Conservation (phyloP, 1,140 invertebrate genomes). For the Drosophila simulans region DNA sequence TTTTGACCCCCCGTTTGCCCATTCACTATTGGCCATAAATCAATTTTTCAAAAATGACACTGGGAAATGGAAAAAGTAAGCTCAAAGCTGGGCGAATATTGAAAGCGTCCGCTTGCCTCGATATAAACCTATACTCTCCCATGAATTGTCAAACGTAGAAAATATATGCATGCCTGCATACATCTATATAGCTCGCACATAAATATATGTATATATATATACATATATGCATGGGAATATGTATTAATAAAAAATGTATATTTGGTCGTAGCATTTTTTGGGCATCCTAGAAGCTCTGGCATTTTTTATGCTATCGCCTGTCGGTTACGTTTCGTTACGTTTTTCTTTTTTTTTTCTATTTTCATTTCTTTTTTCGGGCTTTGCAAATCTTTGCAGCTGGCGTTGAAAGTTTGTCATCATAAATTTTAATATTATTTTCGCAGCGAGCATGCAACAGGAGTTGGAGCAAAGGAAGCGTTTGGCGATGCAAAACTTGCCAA, state of each 20-base stretch:
- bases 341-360: not conserved
- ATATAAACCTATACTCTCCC: constrained; percentile 46
- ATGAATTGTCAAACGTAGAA: constrained; percentile 33
- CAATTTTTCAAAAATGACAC: constrained; percentile 83
- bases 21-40: constrained; percentile 78
- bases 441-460: constrained; percentile 32
- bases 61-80: constrained; percentile 82
- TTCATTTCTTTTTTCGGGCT: constrained; percentile 13
- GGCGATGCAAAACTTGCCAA: constrained; percentile 22
- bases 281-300: constrained; percentile 20
- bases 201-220: constrained; percentile 14
- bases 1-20: not conserved
- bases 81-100: constrained; percentile 76
- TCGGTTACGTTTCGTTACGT: constrained; percentile 2
- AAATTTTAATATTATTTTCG: constrained; percentile 73
- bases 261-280: constrained; percentile 57
- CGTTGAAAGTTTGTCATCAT: constrained; percentile 80
- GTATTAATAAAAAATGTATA: constrained; percentile 67
- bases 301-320: constrained; percentile 37
- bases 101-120: constrained; percentile 54
- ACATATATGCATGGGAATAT: not conserved
- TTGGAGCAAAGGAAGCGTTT: constrained; percentile 25
- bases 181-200: constrained; percentile 23
- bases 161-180: constrained; percentile 37
- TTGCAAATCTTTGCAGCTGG: constrained; percentile 75